These are phyloP conservation scores for Drosophila quinaria DNA, from an alignment of 2,888 invertebrate species.

Conservation along the genomic window DNA sequence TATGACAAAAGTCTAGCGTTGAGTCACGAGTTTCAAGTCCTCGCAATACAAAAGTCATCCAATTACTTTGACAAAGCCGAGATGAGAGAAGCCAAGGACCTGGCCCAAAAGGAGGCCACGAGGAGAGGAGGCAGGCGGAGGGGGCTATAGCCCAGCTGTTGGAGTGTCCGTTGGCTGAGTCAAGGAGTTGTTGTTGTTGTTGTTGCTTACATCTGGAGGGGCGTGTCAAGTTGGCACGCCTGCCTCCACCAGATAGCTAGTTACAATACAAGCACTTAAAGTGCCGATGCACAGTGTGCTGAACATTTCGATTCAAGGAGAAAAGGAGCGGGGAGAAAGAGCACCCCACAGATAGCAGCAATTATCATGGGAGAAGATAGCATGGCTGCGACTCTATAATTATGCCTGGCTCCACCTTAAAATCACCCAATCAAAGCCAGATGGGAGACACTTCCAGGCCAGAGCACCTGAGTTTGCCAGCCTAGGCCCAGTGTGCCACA, in stretches of 20 bases:
- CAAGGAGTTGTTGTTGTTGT: slow-evolving; percentile 28
- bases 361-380: slow-evolving; percentile 21
- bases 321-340: not conserved
- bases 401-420: slow-evolving; percentile 40
- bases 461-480: slow-evolving; percentile 10
- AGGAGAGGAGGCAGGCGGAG: not conserved
- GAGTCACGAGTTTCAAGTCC: slow-evolving; percentile 33
- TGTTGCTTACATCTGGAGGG: slow-evolving; percentile 52
- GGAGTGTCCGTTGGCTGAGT: slow-evolving; percentile 37
- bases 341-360: slow-evolving; percentile 35
- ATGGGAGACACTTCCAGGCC: slow-evolving; percentile 13
- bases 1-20: slow-evolving; percentile 44
- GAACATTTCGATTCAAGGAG: slow-evolving; percentile 22
- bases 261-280: slow-evolving; percentile 69
- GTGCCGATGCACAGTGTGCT: slow-evolving; percentile 51
- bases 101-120: too few relatives aligned
- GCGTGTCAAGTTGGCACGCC: slow-evolving; percentile 71
- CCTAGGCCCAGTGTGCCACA: slow-evolving; percentile 50
- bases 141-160: slow-evolving; percentile 45
- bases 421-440: slow-evolving; percentile 39
- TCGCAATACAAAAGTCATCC: slow-evolving; percentile 64
- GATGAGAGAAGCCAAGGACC: slow-evolving; percentile 8
- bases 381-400: slow-evolving; percentile 26
- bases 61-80: slow-evolving; percentile 77
- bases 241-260: slow-evolving; percentile 70